Evolutionary conservation across 2,797 vertebrate species (phyloP).

Genomic region (Hyperoplus lanceolatus): DNA sequence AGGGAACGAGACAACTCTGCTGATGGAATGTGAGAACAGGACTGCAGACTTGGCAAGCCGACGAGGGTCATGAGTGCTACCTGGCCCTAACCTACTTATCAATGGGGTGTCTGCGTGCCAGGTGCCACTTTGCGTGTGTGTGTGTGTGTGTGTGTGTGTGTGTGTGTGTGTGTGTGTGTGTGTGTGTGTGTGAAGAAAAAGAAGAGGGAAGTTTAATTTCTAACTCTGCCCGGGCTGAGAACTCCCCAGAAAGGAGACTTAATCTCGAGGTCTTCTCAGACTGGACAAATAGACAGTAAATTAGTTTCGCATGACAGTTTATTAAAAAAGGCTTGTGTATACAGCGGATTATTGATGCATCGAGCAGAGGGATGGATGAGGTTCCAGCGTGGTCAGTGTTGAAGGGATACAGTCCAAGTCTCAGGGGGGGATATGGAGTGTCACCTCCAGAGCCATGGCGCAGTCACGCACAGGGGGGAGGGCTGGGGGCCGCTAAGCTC

Average conservation of each 20-base stretch:
- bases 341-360: conserved; percentile 81
- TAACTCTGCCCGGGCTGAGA: conserved; percentile 73
- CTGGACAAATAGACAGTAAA: conserved; percentile 88
- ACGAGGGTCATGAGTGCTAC: conserved; percentile 49
- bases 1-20: conserved; percentile 38
- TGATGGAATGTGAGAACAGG: conserved; percentile 54
- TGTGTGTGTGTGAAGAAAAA: conserved; percentile 51
- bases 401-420: conserved; percentile 57
- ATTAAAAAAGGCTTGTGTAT: conserved; percentile 83
- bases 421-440: conserved; percentile 49
- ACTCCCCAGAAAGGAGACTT: conserved; percentile 84
- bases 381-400: conserved; percentile 67
- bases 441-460: conserved; percentile 57
- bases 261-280: conserved; percentile 79
- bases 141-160: conserved; percentile 35
- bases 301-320: conserved; percentile 86
- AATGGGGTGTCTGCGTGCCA: conserved; percentile 53
- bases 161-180: conserved; percentile 15
- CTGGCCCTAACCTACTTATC: conserved; percentile 67
- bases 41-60: conserved; percentile 48
- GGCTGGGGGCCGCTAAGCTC: neutral
- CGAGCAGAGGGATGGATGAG: conserved; percentile 74
- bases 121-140: conserved; percentile 46
- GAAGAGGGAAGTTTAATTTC: conserved; percentile 71
- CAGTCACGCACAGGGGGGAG: conserved; percentile 51